Evolutionary conservation across 2,888 invertebrate species (phyloP).

Genomic region (Sipunculus nudus): DNA sequence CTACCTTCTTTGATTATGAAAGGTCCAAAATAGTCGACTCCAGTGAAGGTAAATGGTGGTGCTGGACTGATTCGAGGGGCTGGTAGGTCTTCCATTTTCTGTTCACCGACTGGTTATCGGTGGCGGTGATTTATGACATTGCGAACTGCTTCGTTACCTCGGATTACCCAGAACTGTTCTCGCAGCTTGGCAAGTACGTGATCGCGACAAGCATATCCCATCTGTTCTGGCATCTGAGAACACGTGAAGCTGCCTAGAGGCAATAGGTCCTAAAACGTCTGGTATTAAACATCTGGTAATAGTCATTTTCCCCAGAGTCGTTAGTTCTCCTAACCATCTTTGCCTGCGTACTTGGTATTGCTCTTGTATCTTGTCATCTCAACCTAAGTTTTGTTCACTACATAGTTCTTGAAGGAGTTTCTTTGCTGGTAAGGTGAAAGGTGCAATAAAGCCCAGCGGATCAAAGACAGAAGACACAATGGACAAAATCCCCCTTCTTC

Average conservation of each 20-base stretch:
- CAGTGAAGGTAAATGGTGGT: conserved; percentile 46
- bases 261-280: background rate
- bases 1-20: conserved; percentile 44
- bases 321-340: no score
- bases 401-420: conserved; percentile 11
- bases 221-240: conserved; percentile 8
- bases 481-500: conserved; percentile 37
- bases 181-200: no score
- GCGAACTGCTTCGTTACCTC: no score
- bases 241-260: background rate
- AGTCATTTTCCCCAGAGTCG: no score
- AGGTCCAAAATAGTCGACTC: conserved; percentile 59
- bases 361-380: conserved; percentile 9
- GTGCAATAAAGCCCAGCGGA: conserved; percentile 37
- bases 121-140: no score
- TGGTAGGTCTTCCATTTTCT: conserved; percentile 59
- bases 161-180: no score
- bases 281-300: no score
- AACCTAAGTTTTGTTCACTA: conserved; percentile 8
- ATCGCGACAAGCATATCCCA: no score
- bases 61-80: conserved; percentile 41
- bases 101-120: no score
- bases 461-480: conserved; percentile 33
- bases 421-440: conserved; percentile 29
- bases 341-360: no score